phyloP scores from a whole-genome alignment of 2,888 invertebrate species.

The Dysmachus trigonus region DNA sequence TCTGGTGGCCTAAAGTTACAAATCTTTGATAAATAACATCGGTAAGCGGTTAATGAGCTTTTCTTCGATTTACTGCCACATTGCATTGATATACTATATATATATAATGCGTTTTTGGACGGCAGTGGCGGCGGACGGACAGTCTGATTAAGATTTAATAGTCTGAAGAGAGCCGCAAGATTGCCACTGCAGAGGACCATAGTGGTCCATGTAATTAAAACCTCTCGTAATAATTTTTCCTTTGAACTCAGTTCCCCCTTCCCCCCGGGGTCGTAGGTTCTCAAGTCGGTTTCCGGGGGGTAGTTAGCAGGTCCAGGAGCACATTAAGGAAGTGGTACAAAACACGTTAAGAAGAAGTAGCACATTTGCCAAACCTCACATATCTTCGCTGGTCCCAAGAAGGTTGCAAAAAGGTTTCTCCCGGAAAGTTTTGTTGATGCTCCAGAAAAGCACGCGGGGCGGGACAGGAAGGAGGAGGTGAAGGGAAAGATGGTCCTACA shows the following conservation, averaged over 20 bases:
- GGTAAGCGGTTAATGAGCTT: slow-evolving; percentile 46
- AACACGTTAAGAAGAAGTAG: slow-evolving; percentile 34
- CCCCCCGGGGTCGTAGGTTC: background rate
- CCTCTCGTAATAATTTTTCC: slow-evolving; percentile 37
- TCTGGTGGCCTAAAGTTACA: slow-evolving; percentile 21
- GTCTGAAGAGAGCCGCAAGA: background rate
- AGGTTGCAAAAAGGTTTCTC: background rate
- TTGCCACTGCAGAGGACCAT: background rate
- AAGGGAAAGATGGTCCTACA: background rate
- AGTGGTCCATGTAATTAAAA: slow-evolving; percentile 37
- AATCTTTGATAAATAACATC: slow-evolving; percentile 48
- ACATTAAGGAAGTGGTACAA: slow-evolving; percentile 39
- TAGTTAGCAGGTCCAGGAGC: slow-evolving; percentile 9
- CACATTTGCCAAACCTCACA: slow-evolving; percentile 40
- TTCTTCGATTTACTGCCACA: slow-evolving; percentile 39
- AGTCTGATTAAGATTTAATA: slow-evolving; percentile 46
- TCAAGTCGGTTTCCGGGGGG: background rate
- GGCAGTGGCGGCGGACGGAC: background rate
- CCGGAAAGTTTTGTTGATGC: background rate
- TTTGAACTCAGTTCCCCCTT: background rate
- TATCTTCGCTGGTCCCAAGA: slow-evolving; percentile 8
- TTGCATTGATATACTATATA: background rate
- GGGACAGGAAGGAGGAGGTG: too few relatives aligned
- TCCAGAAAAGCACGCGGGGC: background rate
- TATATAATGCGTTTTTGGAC: background rate